Evolutionary conservation across 2,888 invertebrate species (phyloP).

Genomic region (Platypus cylindrus): DNA sequence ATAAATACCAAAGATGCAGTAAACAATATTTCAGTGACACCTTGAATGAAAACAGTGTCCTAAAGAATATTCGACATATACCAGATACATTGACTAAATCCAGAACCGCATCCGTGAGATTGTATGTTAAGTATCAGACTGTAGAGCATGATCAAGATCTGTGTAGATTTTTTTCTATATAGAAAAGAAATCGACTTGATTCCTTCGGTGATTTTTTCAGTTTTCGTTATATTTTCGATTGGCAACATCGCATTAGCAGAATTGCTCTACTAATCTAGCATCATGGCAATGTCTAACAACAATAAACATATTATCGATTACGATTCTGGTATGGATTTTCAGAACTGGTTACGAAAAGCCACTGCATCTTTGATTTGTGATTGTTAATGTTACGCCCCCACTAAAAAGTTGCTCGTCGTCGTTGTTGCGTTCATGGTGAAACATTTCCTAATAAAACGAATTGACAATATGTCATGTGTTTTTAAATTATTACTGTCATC

Average conservation of each 20-base stretch:
- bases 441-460: constrained; percentile 12
- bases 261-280: no score
- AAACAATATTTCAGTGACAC: constrained; percentile 34
- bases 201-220: no score
- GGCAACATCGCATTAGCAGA: no score
- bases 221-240: no score
- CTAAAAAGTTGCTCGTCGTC: constrained; percentile 17
- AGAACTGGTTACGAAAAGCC: constrained; percentile 32
- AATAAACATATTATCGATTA: no score
- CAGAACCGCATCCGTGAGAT: constrained; percentile 22
- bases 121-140: neutral
- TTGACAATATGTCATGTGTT: constrained; percentile 3
- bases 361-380: constrained; percentile 33
- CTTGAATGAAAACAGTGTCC: constrained; percentile 33
- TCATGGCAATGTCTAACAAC: no score
- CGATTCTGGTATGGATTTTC: constrained; percentile 8
- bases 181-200: no score
- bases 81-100: constrained; percentile 16
- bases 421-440: constrained; percentile 7
- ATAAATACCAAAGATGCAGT: constrained; percentile 34
- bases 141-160: no score
- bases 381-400: constrained; percentile 32
- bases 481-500: no score
- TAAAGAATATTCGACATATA: constrained; percentile 33
- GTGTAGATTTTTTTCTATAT: no score